Evolutionary conservation across 2,113 vertebrate species (phyloP).

Genomic region (Turnix velox): DNA sequence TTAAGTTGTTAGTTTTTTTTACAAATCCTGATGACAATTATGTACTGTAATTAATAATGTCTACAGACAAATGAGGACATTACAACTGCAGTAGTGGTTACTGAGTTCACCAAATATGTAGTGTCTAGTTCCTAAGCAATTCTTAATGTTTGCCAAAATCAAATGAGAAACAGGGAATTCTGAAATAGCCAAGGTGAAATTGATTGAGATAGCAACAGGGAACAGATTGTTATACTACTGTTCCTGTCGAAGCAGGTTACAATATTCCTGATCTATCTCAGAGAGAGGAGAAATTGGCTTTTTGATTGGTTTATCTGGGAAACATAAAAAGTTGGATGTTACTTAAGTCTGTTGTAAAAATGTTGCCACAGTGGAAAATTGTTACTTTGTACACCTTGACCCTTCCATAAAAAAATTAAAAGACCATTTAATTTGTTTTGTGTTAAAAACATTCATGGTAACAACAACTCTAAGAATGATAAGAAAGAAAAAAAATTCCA

Average conservation of each 20-base stretch:
- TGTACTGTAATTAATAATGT: neutral
- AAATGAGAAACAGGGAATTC: neutral
- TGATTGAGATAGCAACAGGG: neutral
- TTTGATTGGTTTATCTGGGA: neutral
- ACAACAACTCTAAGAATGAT: neutral
- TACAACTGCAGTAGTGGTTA: neutral
- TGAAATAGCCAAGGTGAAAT: neutral
- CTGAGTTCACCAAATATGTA: neutral
- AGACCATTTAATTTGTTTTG: neutral
- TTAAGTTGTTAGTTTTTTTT: neutral
- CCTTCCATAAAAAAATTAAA: neutral
- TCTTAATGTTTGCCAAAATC: neutral
- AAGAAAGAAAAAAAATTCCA: neutral
- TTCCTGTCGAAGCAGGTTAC: neutral
- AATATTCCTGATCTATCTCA: neutral
- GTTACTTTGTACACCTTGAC: neutral
- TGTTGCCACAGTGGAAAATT: neutral
- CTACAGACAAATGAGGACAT: neutral
- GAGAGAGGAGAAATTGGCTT: neutral
- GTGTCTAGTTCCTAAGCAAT: neutral
- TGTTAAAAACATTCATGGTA: neutral
- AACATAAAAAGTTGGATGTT: neutral
- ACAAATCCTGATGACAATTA: neutral
- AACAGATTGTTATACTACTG: neutral
- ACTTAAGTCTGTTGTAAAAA: neutral